Conservation (phyloP, 2,113 vertebrate genomes). For the Oceanites oceanicus region DNA sequence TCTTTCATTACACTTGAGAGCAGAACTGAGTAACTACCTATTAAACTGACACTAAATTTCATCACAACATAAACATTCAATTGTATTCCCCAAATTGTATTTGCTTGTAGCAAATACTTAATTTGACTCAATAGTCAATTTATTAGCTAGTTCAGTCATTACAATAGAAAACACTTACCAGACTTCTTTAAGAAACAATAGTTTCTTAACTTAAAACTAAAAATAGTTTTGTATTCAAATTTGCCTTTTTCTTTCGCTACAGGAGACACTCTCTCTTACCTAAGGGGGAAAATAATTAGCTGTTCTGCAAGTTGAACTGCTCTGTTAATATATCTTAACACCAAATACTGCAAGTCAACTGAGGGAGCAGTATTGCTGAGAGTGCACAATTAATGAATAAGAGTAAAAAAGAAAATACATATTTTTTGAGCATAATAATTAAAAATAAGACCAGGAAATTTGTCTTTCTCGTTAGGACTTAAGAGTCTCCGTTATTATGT, state of each 20-base stretch:
- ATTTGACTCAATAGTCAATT: neutral
- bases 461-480: neutral
- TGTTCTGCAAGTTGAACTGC: neutral
- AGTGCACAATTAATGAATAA: neutral
- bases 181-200: neutral
- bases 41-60: neutral
- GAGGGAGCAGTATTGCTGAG: neutral
- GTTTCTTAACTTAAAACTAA: no score
- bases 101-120: neutral
- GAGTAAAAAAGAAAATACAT: neutral
- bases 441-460: neutral
- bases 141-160: neutral
- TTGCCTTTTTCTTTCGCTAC: neutral
- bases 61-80: neutral
- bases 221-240: neutral
- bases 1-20: neutral
- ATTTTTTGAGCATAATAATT: neutral
- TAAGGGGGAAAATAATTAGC: neutral
- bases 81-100: neutral
- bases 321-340: neutral
- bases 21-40: neutral
- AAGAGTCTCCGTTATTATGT: neutral
- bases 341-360: neutral
- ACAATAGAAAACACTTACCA: neutral
- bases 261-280: neutral